Conservation (phyloP, 2,113 vertebrate species). For the Pleuronectes platessa region DNA sequence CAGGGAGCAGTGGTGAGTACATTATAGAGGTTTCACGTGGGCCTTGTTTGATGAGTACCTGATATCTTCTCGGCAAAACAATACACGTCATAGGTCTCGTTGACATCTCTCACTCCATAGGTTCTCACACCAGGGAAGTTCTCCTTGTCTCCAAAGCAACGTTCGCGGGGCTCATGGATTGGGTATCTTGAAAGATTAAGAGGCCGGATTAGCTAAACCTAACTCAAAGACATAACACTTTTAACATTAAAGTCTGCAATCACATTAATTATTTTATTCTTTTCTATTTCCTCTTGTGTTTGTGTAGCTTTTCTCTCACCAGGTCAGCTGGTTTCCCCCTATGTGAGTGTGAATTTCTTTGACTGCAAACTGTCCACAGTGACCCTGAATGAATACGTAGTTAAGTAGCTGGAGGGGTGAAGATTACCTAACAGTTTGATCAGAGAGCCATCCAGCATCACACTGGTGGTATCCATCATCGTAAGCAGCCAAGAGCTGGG, state of each 20-base stretch:
- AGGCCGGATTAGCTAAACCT: neutral
- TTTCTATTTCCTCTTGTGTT: neutral
- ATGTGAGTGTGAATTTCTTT: neutral
- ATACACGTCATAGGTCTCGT: slow-evolving; percentile 97
- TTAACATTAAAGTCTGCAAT: too few species aligned
- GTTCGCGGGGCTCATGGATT: slow-evolving; percentile 92
- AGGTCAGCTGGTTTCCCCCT: too few species aligned
- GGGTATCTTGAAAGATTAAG: slow-evolving; percentile 87
- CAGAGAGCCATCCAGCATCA: slow-evolving; percentile 97
- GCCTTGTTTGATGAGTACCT: slow-evolving; percentile 79
- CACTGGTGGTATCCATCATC: slow-evolving; percentile 97
- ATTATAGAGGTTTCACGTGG: neutral
- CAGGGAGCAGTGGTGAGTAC: neutral
- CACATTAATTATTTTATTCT: neutral
- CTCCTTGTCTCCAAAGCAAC: slow-evolving; percentile 95
- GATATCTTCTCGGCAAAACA: slow-evolving; percentile 96
- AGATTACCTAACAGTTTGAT: slow-evolving; percentile 94
- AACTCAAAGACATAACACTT: neutral
- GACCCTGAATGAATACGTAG: neutral
- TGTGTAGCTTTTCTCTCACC: too few species aligned
- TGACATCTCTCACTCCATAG: slow-evolving; percentile 91
- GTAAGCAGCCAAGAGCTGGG: slow-evolving; percentile 95
- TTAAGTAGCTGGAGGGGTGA: neutral
- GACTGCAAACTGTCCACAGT: neutral
- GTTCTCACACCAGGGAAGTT: slow-evolving; percentile 94